A percentile compares a stretch with the other conserved stretches of the same genome.
Evolutionary conservation across 2,797 vertebrate species (phyloP).

Genomic region (Telmatherina bonti): DNA sequence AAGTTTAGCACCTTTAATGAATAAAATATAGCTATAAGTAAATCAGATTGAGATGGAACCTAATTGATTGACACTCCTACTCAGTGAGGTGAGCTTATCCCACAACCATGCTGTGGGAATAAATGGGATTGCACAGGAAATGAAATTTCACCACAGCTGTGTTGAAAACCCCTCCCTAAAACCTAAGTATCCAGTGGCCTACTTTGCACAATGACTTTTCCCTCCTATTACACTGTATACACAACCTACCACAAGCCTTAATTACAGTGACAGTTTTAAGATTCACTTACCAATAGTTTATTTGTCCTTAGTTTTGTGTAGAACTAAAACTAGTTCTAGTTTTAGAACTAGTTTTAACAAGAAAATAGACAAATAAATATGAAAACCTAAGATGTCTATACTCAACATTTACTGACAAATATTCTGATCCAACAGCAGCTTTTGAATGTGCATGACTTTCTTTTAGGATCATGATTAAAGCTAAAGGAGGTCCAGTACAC

Average conservation of each 20-base stretch:
- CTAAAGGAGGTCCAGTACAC: no score
- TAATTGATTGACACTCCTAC: slow-evolving; percentile 52
- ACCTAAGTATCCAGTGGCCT: slow-evolving; percentile 54
- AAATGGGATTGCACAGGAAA: slow-evolving; percentile 65
- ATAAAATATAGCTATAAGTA: slow-evolving; percentile 21
- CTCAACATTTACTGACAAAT: no score
- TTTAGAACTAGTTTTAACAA: no score
- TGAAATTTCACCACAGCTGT: slow-evolving; percentile 54
- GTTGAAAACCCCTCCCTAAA: slow-evolving; percentile 57
- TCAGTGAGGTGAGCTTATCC: slow-evolving; percentile 52
- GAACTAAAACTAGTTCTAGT: neutral
- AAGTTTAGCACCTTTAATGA: neutral
- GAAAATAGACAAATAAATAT: no score
- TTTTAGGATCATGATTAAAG: no score
- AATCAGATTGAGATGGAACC: neutral
- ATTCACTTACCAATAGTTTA: slow-evolving; percentile 24
- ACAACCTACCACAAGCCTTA: slow-evolving; percentile 27
- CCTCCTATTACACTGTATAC: slow-evolving; percentile 25
- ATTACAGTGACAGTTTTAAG: slow-evolving; percentile 37
- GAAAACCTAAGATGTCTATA: no score
- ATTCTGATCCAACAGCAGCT: no score
- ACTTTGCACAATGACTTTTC: slow-evolving; percentile 63
- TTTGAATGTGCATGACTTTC: no score
- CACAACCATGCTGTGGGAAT: slow-evolving; percentile 67
- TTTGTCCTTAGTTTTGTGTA: slow-evolving; percentile 14